phyloP scores from a whole-genome alignment of 2,113 vertebrate genomes.

The Syrmaticus mikado region DNA sequence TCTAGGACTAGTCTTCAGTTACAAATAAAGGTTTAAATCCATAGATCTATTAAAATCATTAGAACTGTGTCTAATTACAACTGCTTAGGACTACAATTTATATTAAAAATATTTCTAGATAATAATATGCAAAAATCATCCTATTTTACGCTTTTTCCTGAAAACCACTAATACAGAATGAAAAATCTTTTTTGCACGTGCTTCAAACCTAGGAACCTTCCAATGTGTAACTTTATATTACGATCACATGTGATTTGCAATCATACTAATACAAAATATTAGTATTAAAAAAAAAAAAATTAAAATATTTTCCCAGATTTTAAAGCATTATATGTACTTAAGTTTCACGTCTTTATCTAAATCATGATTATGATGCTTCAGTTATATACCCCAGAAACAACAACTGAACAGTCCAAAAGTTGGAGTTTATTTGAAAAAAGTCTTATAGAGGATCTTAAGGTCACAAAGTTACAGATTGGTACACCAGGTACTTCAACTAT shows the following conservation, averaged over 20 bases:
- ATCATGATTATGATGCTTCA: background rate
- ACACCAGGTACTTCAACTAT: background rate
- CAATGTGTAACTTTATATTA: background rate
- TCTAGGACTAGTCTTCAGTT: background rate
- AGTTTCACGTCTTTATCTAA: slow-evolving; percentile 9
- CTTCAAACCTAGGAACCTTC: background rate
- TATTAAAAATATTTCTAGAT: background rate
- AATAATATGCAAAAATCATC: background rate
- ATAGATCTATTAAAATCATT: background rate
- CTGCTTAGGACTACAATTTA: background rate
- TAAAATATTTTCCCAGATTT: slow-evolving; percentile 35
- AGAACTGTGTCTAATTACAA: background rate
- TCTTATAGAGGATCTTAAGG: background rate
- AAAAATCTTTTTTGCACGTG: background rate
- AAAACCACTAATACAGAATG: background rate
- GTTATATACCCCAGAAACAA: background rate
- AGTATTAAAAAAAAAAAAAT: too few relatives aligned
- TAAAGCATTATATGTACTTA: background rate
- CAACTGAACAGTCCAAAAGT: background rate
- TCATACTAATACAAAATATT: background rate
- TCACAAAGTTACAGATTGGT: background rate
- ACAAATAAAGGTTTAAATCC: background rate
- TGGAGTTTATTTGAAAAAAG: slow-evolving; percentile 9
- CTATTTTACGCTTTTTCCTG: background rate
- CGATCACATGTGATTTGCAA: background rate